Conservation (phyloP, 1,140 invertebrate species). For the Muscidifurax raptorellus region DNA sequence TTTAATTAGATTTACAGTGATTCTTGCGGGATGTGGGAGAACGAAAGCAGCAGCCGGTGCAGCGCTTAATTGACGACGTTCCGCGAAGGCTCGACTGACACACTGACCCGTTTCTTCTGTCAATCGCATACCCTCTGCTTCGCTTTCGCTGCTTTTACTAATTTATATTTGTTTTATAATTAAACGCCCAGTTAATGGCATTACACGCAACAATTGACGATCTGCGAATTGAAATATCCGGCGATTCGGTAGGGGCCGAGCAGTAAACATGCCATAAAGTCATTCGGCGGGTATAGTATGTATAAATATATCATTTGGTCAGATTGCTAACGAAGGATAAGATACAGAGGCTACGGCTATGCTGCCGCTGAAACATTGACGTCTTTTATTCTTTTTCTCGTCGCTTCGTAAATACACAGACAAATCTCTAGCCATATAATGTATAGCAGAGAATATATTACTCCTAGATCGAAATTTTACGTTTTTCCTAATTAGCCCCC, state of each 20-base stretch:
- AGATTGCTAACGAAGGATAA: conserved; percentile 22
- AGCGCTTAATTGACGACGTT: too few relatives aligned
- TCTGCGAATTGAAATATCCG: conserved; percentile 27
- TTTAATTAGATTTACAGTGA: conserved; percentile 24
- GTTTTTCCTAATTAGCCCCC: neutral
- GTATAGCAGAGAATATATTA: neutral
- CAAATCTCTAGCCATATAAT: neutral
- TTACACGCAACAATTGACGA: neutral
- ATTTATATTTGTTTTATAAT: too few relatives aligned
- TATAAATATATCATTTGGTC: conserved; percentile 37
- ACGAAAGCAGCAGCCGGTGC: neutral
- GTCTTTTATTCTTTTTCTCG: conserved; percentile 16
- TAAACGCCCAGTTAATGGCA: neutral
- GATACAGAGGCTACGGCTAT: conserved; percentile 23
- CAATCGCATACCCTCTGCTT: too few relatives aligned
- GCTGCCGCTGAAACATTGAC: neutral
- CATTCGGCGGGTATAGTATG: neutral
- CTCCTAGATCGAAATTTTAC: neutral
- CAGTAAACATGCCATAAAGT: conserved; percentile 17
- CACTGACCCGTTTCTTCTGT: neutral
- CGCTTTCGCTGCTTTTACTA: too few relatives aligned
- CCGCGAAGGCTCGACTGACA: too few relatives aligned
- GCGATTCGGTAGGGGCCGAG: neutral
- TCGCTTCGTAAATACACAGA: neutral
- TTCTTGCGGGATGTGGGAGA: neutral